Percentiles rank a stretch among this genome's conserved stretches.
Evolutionary conservation across 2,888 invertebrate species (phyloP).

Genomic region (Blera fallax): DNA sequence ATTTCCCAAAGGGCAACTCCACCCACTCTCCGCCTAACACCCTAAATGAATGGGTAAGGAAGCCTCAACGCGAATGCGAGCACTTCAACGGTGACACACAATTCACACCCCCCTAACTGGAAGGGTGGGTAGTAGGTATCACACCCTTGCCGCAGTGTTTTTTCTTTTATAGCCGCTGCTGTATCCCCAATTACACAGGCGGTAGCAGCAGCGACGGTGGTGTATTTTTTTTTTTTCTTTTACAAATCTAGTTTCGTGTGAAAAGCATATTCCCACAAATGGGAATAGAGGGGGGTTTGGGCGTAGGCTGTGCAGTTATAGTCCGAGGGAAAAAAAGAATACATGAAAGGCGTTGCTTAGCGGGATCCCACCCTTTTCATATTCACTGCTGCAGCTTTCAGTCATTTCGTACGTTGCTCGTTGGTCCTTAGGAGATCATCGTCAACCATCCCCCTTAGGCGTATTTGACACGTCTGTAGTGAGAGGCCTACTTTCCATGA

Average conservation of each 20-base stretch:
- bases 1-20: conserved; percentile 70
- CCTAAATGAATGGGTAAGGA: conserved; percentile 21
- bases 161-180: background rate
- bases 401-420: conserved; percentile 32
- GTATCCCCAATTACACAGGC: conserved; percentile 55
- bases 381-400: conserved; percentile 23
- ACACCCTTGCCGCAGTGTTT: conserved; percentile 30
- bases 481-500: conserved; percentile 57
- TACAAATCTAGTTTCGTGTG: conserved; percentile 62
- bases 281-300: conserved; percentile 40
- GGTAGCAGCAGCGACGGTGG: background rate
- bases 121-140: conserved; percentile 11
- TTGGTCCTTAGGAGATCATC: conserved; percentile 64
- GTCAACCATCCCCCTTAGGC: conserved; percentile 63
- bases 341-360: conserved; percentile 69
- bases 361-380: conserved; percentile 60
- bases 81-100: conserved; percentile 58
- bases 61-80: conserved; percentile 63
- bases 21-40: conserved; percentile 44
- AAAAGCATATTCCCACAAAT: conserved; percentile 51
- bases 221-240: conserved; percentile 18
- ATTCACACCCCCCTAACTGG: conserved; percentile 42
- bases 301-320: conserved; percentile 30
- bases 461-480: conserved; percentile 50
- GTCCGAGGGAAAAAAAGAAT: conserved; percentile 18